Evolutionary conservation across 1,140 invertebrate genomes (phyloP).

Genomic region (Ceratina calcarata): DNA sequence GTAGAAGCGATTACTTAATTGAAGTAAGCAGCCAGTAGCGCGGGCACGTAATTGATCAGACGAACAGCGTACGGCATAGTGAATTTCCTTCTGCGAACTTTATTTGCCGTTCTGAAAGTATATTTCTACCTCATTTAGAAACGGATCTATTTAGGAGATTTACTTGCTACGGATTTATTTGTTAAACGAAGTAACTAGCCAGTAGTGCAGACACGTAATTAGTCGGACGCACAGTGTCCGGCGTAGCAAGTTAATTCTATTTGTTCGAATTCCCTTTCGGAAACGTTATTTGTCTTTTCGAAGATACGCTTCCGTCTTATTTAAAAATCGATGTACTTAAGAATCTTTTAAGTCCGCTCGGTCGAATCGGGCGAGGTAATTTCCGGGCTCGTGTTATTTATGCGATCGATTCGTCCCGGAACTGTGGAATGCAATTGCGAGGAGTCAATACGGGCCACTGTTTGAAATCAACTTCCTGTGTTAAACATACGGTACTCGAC

Average conservation of each 20-base stretch:
- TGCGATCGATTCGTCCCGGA: neutral
- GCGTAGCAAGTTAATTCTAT: neutral
- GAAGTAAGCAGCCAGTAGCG: too few relatives aligned
- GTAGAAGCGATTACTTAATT: neutral
- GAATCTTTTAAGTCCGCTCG: too few relatives aligned
- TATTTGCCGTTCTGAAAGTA: too few relatives aligned
- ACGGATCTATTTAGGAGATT: too few relatives aligned
- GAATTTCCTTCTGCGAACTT: too few relatives aligned
- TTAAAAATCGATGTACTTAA: neutral
- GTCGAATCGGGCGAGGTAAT: neutral
- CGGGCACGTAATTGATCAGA: too few relatives aligned
- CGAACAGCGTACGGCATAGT: too few relatives aligned
- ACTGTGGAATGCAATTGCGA: slow-evolving; percentile 24
- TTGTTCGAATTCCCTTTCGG: neutral
- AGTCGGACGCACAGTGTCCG: neutral
- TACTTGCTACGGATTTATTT: too few relatives aligned
- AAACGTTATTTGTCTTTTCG: neutral
- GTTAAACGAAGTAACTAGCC: too few relatives aligned
- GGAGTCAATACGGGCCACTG: slow-evolving; percentile 10
- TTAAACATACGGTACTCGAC: slow-evolving; percentile 21
- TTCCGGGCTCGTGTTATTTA: neutral
- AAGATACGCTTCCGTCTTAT: too few relatives aligned
- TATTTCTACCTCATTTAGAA: too few relatives aligned
- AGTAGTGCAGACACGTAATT: neutral
- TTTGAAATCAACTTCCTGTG: slow-evolving; percentile 42